These are phyloP conservation scores for Jacana jacana DNA, from an alignment of 2,113 vertebrate species.

Conservation along the genomic window DNA sequence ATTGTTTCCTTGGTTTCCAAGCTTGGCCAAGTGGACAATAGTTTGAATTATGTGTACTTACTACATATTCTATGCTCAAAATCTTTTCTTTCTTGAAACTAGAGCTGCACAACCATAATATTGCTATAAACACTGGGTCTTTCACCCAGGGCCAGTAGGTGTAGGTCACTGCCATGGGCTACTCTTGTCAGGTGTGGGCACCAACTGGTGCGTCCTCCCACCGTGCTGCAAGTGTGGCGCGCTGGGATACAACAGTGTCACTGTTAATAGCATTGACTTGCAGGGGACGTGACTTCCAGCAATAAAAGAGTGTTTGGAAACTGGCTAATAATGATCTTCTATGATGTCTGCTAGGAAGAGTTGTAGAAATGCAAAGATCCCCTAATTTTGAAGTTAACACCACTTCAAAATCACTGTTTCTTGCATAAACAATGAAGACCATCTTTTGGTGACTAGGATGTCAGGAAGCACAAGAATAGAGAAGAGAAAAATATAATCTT, in stretches of 20 bases:
- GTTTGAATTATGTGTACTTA: neutral
- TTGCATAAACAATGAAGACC: neutral
- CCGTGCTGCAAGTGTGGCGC: neutral
- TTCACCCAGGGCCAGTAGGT: neutral
- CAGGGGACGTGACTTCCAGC: neutral
- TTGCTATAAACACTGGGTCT: neutral
- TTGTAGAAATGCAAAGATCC: neutral
- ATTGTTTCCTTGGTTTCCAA: neutral
- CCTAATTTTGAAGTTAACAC: neutral
- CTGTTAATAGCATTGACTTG: too few relatives aligned
- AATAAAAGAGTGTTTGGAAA: neutral
- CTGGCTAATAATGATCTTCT: neutral
- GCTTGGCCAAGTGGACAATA: neutral
- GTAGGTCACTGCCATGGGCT: rapidly evolving
- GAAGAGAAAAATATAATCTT: neutral
- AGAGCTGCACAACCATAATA: neutral
- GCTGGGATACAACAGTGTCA: rapidly evolving
- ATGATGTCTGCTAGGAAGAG: neutral
- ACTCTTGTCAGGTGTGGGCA: neutral
- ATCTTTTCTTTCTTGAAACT: neutral
- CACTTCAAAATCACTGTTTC: neutral
- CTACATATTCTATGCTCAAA: neutral
- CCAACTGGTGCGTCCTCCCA: rapidly evolving
- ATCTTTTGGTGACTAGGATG: neutral
- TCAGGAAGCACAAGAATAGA: neutral